Base-by-base conservation (phyloP, 2,113 vertebrate genomes). In the Meleagris gallopavo region DNA sequence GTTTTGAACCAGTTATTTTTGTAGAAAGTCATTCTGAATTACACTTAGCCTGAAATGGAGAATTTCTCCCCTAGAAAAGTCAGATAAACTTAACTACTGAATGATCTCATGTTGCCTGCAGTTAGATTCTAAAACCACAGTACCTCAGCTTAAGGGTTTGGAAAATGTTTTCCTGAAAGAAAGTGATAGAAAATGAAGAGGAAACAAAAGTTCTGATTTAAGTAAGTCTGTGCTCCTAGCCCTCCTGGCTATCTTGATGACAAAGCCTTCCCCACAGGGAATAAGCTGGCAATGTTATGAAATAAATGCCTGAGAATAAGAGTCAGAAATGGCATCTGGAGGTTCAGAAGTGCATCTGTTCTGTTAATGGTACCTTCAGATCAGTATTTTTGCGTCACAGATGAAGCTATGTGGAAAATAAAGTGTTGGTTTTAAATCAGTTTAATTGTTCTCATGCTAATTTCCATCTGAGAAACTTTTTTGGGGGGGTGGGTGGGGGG, bases 311-410 rank as follows among this genome's bases (percentile, higher is more conserved):
- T 57, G 52, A 25, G 64, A 50, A n/a, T 52, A 78, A 72, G 43
- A 83, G 25, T 45, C 69, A 94, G 52, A 91, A 93, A 90, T 21
- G 86, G 22, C 57, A 78, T 80, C 18, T 74, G 72, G 79, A 62
- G 64, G 72, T 55, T 80, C 69, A 89, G 62, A 90, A 94, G 66
- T 64, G 15, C 46, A 78, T 80, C 84, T 90, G 46, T 78, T 83
- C 60, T 48, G 46, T 74, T 77, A 77, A 40, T 57, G 20, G 52
- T 71, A 41, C 9, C 77, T 83, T 76, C 57, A 13, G 40, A 34
- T 55, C 29, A 29, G 17, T 86, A 57, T 32, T 91, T 89, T 71
- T 40, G 60, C 36, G 79, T 85, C 72, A 71, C 29, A 83, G 75
- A 74, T 65, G 32, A 91, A 89, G 34, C 25, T 83, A 13, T 43